phyloP scores from a whole-genome alignment of 2,797 vertebrate genomes.

The Spinibarbus caldwelli region DNA sequence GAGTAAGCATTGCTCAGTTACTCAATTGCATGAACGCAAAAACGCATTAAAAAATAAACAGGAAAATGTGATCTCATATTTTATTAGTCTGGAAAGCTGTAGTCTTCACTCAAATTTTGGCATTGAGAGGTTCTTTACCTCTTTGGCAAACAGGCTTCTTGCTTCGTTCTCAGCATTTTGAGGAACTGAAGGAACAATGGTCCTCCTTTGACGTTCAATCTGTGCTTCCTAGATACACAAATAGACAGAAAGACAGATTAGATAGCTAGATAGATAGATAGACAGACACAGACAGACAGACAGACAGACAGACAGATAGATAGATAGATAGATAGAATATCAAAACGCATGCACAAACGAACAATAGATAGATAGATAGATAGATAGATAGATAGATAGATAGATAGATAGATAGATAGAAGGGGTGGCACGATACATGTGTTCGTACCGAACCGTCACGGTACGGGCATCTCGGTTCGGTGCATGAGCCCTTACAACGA shows the following conservation, averaged over 20 bases:
- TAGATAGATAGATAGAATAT: rapidly evolving
- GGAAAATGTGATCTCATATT: conserved; percentile 36
- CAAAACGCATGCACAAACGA: no score
- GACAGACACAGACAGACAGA: no score
- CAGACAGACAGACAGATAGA: rapidly evolving
- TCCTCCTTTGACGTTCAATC: conserved; percentile 87
- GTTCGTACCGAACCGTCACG: no score
- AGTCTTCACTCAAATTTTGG: background rate
- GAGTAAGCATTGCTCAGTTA: conserved; percentile 57
- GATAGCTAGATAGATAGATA: rapidly evolving
- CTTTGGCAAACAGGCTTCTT: conserved; percentile 92
- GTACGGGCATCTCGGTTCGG: no score
- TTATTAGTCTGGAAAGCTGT: conserved; percentile 7
- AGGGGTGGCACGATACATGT: no score
- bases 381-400: rapidly evolving
- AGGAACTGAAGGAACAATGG: conserved; percentile 87
- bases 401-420: no score
- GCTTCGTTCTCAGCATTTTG: conserved; percentile 91
- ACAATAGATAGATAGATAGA: rapidly evolving
- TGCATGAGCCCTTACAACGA: no score
- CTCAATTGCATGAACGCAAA: conserved; percentile 59
- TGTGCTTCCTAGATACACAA: conserved; percentile 81
- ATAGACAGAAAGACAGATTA: background rate
- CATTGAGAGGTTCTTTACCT: conserved; percentile 78
- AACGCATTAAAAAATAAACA: conserved; percentile 42